Evolutionary conservation across 2,888 invertebrate species (phyloP).

Genomic region (Ceratothoa steindachneri): DNA sequence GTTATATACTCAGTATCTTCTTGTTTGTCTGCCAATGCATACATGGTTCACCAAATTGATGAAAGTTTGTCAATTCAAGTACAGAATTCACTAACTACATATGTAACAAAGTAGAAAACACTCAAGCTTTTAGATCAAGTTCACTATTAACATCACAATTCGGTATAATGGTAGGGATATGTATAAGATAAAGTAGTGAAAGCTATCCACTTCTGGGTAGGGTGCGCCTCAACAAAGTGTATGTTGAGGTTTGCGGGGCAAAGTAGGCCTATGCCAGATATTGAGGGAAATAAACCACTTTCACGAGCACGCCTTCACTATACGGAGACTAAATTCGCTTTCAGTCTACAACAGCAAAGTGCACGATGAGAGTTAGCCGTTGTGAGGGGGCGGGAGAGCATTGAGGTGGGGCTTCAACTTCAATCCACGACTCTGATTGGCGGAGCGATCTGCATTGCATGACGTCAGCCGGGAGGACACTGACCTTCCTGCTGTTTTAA

Average conservation of each 20-base stretch:
- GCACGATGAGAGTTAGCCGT: background rate
- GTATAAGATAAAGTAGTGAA: no score
- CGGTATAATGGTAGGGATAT: no score
- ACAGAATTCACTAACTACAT: no score
- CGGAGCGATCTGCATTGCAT: background rate
- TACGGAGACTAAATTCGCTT: background rate
- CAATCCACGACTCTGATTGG: background rate
- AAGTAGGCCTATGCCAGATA: background rate
- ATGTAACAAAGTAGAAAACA: no score
- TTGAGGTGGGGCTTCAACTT: background rate
- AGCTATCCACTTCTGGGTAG: no score
- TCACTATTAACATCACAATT: no score
- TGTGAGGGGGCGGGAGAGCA: background rate
- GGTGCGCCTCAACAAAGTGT: no score
- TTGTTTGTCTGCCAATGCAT: background rate
- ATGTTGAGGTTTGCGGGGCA: background rate
- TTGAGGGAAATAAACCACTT: background rate
- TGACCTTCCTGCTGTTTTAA: constrained; percentile 7
- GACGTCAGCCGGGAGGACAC: background rate
- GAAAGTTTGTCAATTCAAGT: no score
- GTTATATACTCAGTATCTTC: constrained; percentile 5
- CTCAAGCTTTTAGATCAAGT: no score
- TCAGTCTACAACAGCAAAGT: background rate
- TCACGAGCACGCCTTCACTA: background rate
- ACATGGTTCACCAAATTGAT: background rate